phyloP scores from a whole-genome alignment of 2,797 vertebrate species.

The Steatocranus sp. region DNA sequence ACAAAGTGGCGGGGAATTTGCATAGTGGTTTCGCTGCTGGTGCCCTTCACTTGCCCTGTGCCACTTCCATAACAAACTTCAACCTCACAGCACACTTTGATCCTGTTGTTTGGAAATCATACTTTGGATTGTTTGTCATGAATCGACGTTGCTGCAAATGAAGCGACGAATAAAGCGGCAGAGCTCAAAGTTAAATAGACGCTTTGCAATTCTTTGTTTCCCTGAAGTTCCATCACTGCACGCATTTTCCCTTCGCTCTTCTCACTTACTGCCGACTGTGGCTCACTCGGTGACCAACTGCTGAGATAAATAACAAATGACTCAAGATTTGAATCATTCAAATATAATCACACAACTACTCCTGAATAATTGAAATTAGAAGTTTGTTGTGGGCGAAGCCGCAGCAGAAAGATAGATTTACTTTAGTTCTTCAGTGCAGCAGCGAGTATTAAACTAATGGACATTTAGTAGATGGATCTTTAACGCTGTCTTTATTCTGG shows the following conservation, averaged over 20 bases:
- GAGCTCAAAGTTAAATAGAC: neutral
- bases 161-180: conserved; percentile 17
- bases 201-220: neutral
- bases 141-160: neutral
- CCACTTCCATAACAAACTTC: conserved; percentile 20
- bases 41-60: conserved; percentile 70
- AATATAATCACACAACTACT: neutral
- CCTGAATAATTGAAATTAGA: neutral
- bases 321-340: neutral
- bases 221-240: neutral
- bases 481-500: neutral
- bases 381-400: neutral
- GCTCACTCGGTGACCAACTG: neutral
- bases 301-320: neutral
- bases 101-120: neutral
- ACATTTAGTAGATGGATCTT: neutral
- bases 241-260: neutral
- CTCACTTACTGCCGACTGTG: neutral
- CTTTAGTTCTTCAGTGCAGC: neutral
- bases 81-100: neutral
- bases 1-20: conserved; percentile 73
- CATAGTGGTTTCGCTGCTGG: conserved; percentile 68
- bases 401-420: neutral
- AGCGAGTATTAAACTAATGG: neutral
- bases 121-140: conserved; percentile 11